phyloP scores from a whole-genome alignment of 2,113 vertebrate genomes.

The Synodontis membranacea region DNA sequence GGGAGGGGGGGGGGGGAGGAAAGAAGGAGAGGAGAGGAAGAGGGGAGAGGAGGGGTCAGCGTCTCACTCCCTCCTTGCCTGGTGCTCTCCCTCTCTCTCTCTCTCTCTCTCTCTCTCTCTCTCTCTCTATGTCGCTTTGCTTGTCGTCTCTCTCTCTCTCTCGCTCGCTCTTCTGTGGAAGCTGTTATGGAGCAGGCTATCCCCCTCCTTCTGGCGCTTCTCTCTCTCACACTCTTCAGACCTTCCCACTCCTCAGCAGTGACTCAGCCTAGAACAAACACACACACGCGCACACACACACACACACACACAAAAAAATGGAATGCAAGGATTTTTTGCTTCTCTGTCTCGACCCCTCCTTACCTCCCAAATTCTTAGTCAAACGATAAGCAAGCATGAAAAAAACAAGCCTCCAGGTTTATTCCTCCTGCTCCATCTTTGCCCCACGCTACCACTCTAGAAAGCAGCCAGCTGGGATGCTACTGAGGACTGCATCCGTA shows the following conservation, averaged over 20 bases:
- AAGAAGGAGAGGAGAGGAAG: constrained; percentile 45
- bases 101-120: constrained; percentile 65
- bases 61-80: constrained; percentile 62
- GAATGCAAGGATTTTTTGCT: constrained; percentile 72
- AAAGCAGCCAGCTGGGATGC: not conserved
- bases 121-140: constrained; percentile 53
- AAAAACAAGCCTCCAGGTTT: constrained; percentile 54
- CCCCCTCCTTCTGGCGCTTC: constrained; percentile 49
- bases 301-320: constrained; percentile 66
- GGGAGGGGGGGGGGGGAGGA: constrained; percentile 53
- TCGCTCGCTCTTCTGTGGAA: constrained; percentile 66
- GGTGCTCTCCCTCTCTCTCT: constrained; percentile 64
- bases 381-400: constrained; percentile 77
- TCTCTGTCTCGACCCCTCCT: constrained; percentile 53
- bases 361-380: constrained; percentile 68
- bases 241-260: constrained; percentile 87
- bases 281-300: constrained; percentile 65
- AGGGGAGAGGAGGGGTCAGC: constrained; percentile 64
- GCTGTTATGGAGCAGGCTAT: constrained; percentile 42
- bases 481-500: not conserved
- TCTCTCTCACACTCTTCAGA: constrained; percentile 78
- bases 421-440: constrained; percentile 17
- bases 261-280: constrained; percentile 87
- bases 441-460: too few relatives aligned
- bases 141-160: constrained; percentile 53